Evolutionary conservation across 2,797 vertebrate species (phyloP).

Genomic region (Chloroceryle amazona): DNA sequence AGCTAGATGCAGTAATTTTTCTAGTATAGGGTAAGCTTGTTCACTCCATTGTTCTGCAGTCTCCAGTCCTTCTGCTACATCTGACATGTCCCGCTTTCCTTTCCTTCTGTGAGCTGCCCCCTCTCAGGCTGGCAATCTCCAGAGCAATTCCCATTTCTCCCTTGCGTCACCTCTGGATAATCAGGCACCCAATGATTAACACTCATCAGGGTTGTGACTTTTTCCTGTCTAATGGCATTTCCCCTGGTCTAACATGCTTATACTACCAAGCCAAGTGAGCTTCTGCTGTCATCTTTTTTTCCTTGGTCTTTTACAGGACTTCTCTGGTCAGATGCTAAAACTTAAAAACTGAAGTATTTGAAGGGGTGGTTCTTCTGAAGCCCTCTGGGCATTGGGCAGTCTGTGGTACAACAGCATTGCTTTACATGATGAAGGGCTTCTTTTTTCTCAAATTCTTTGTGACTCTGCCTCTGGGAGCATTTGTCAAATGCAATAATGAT

Average conservation of each 20-base stretch:
- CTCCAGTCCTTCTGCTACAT: neutral
- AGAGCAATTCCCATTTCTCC: neutral
- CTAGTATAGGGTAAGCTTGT: neutral
- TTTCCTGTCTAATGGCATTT: neutral
- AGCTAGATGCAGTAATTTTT: neutral
- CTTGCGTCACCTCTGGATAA: neutral
- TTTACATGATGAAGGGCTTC: neutral
- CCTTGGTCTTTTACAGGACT: neutral
- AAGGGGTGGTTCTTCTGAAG: neutral
- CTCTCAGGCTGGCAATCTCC: neutral
- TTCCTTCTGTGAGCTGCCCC: neutral
- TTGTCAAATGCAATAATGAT: neutral
- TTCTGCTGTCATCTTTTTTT: neutral
- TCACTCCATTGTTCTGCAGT: neutral
- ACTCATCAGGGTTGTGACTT: accelerated
- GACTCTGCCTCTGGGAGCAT: neutral
- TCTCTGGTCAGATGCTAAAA: neutral
- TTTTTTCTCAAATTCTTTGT: neutral
- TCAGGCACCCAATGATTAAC: neutral
- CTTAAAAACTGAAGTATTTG: neutral
- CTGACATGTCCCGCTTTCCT: accelerated
- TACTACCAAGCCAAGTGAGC: neutral
- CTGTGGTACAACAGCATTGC: neutral
- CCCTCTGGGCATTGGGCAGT: neutral
- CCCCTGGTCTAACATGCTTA: neutral